Evolutionary conservation across 2,797 vertebrate genomes (phyloP), one percentile per base, ranked within the genome.

Genomic region (Gephyroberyx darwinii): DNA sequence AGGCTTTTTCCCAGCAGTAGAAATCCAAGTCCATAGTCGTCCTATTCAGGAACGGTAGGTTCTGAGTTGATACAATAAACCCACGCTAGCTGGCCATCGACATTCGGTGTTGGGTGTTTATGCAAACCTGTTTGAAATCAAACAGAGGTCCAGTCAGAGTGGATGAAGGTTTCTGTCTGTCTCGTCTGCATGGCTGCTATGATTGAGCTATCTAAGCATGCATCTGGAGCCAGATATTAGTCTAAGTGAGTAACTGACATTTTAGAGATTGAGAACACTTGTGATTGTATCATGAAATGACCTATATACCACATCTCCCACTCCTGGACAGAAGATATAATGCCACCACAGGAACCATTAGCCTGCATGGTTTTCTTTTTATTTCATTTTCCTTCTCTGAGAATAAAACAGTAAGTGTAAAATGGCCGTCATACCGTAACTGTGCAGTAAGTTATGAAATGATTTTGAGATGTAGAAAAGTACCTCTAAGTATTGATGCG

Each of bases 31-130:
- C 56, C 74, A 82, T 81, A 84, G 78, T 81, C 31, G 22, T 81
- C 65, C 58, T 75, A 57, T 90, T 83, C 77, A 84, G 65, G 52
- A 74, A 71, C 19, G 1, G 64, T 71, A 48, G 65, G n/a, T 76
- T 80, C 52, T 45, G 31, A 50, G 19, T 66, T 77, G 65, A 86
- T 73, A 85, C 70, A 86, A 86, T 88, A 79, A 85, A 84, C 84
- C 81, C 48, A n/a, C 47, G 22, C 69, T 47, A 14, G 45, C 69
- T 77, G 63, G 52, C 10, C 43, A 47, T 83, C 30, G 71, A 53
- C 41, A 20, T 65, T 63, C 33, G 3, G 13, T 66, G 22, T 19
- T 47, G 9, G 4, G 10, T 30, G 52, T 85, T 78, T 58, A 57
- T 63, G 58, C 55, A 57, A 65, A 71, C 39, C 52, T 19, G 74